Conservation (phyloP, 2,888 invertebrate genomes). For the Siphonodentalium dalli region DNA sequence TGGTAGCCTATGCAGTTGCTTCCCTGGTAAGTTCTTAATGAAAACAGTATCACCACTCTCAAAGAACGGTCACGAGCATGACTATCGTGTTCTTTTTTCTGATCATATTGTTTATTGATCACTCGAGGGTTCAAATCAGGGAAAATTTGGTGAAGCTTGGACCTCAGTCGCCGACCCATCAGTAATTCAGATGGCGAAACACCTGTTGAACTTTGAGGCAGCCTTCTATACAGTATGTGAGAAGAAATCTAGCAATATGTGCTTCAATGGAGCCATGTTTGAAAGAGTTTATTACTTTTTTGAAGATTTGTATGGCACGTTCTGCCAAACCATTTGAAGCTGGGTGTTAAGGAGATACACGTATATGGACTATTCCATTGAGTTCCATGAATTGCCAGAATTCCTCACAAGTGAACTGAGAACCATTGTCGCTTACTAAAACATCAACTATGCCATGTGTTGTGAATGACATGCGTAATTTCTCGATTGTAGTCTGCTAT, state of each 20-base stretch:
- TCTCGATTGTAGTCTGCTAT: conserved; percentile 24
- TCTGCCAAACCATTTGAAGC: conserved; percentile 25
- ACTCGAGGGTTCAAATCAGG: conserved; percentile 8
- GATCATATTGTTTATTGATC: conserved; percentile 1
- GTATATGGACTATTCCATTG: conserved; percentile 28
- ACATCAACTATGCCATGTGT: conserved; percentile 24
- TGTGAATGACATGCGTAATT: conserved; percentile 28
- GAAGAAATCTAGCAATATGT: neutral
- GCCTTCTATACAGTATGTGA: neutral
- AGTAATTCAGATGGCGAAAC: conserved; percentile 9
- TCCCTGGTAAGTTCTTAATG: too few relatives aligned
- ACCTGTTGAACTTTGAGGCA: conserved; percentile 9
- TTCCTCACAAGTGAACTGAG: conserved; percentile 31
- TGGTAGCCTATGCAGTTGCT: too few relatives aligned
- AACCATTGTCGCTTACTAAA: conserved; percentile 35
- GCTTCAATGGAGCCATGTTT: neutral
- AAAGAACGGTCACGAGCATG: too few relatives aligned
- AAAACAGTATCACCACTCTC: too few relatives aligned
- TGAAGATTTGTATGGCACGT: conserved; percentile 24
- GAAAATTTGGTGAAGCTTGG: conserved; percentile 6
- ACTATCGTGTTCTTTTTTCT: conserved; percentile 4
- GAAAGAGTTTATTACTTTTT: conserved; percentile 30
- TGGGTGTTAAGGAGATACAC: conserved; percentile 32
- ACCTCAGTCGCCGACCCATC: conserved; percentile 2
- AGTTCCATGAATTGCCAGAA: conserved; percentile 25